Base-by-base conservation (phyloP, 2,888 invertebrate genomes). In the Drosophila nigricruria region DNA sequence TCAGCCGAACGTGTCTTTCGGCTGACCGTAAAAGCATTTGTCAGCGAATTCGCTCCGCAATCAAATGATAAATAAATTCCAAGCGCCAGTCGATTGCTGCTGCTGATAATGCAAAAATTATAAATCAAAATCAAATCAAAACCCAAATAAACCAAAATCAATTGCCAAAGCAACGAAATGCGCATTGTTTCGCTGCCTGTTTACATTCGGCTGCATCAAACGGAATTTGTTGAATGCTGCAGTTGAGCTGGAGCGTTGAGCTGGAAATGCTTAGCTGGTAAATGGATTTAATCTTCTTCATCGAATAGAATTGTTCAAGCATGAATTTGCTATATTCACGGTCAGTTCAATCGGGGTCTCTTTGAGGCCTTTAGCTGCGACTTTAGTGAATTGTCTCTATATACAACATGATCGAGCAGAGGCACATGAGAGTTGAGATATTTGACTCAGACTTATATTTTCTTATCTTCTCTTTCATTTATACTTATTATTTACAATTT, bases 31-130 rank as follows among this genome's bases (percentile, higher is more conserved):
- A 56, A 80, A 54, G 9, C 56, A 32, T n/a, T 60, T 67, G 62
- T 70, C 82, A 75, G 63, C 70, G 49, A 27, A 60, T 65, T 64
- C 49, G 34, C 49, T 23, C 38, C 2, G 23, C 20, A 32, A 54
- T 25, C 38, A 63, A 40, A 64, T 34, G 60, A 36, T 47, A n/a
- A n/a, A 57, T 45, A 58, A 59, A 67, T 62, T 65, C 54, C 66
- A 56, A 23, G 43, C 23, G 16, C 25, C 16, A 4, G 8, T 14
- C 25, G n/a, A 5, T 5, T 27, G 47, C 47, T 71, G 47, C 47
- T 71, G 74, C 74, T 74, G 74, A 63, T 63, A 45, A 43, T 34
- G 58, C 73, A 68, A 18, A 47, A 58, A 20, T 47, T 47, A 47
- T 66, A 63, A 53, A 60, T 43, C 54, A 45, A 70, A 59, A 49